Evolutionary conservation across 2,113 vertebrate species (phyloP), one percentile per base, ranked within the genome.

Genomic region (Phoxinus phoxinus): DNA sequence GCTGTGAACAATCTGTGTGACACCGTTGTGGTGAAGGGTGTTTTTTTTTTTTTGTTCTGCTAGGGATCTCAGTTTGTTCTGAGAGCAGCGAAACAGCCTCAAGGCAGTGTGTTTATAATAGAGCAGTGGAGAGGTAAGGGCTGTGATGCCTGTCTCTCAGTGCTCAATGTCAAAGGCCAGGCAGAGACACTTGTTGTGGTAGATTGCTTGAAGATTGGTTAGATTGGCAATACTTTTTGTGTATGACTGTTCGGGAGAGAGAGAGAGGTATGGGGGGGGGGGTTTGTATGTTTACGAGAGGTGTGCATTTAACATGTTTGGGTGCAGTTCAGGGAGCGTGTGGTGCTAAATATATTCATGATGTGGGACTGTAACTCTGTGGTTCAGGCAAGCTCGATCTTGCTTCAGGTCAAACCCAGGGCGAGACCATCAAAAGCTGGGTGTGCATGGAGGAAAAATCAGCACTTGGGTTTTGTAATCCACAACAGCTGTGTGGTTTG

Each of bases 401-500:
- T 77, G 69, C 78, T 87, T 72, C n/a, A 87, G 91, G 89, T 92
- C 88, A 91, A 19, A 69, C 81, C 63, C 59, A 86, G 90, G 88
- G 86, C 87, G 84, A 85, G 81, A 61, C 82, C 90, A 91, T 90
- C 89, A 91, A 88, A 84, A 88, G 84, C 88, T 90, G 86, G 84
- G n/a, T 46, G 67, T 78, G 90, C 87, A 85, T 91, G 83, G 86
- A 71, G 32, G 87, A 91, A 82, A 91, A 81, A 78, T 71, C 82
- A 19, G 61, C 69, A 53, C 88, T 92, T 89, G 88, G 90, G 85
- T 87, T 89, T 72, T 27, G 48, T 94, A 93, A 93, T 94, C 91
- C 91, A 90, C 85, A 92, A 88, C 93, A 95, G 91, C 92, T 94
- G 92, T 88, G 30, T 53, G 80, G 27, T 15, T 46, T 44, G 19